Evolutionary conservation across 2,797 vertebrate genomes (phyloP).

Genomic region (Eulemur coronatus): DNA sequence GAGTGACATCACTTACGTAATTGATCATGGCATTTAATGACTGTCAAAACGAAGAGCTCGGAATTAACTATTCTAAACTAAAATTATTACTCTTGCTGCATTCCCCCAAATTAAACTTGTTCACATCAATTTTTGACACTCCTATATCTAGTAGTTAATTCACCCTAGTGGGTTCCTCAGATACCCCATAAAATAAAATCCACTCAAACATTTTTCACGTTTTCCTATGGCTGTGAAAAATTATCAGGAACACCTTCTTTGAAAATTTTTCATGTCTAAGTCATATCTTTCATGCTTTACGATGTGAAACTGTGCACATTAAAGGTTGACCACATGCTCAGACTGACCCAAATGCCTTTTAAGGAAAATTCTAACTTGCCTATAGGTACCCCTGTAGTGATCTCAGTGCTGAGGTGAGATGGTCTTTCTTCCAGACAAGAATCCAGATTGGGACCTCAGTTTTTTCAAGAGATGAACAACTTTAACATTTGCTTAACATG

Average conservation of each 20-base stretch:
- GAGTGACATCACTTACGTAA: neutral
- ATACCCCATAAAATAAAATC: slow-evolving; percentile 11
- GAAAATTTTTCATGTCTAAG: neutral
- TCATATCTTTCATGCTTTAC: neutral
- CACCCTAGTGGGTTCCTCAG: neutral
- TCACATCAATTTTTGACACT: neutral
- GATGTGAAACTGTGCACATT: neutral
- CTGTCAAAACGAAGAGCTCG: neutral
- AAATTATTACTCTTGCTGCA: neutral
- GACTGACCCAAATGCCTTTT: neutral
- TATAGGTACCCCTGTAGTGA: neutral
- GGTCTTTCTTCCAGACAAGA: neutral
- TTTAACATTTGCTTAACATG: neutral
- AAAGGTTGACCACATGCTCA: neutral
- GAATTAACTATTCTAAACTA: neutral
- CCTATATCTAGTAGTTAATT: neutral
- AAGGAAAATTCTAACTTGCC: neutral
- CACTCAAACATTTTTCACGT: neutral
- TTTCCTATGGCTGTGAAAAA: neutral
- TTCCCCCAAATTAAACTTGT: slow-evolving; percentile 37
- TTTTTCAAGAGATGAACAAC: neutral
- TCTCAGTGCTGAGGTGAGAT: neutral
- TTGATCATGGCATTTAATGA: neutral
- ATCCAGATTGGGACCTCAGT: neutral
- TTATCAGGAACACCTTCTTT: neutral